Base-by-base conservation (phyloP, 1,140 invertebrate species). In the Drosophila aff. region DNA sequence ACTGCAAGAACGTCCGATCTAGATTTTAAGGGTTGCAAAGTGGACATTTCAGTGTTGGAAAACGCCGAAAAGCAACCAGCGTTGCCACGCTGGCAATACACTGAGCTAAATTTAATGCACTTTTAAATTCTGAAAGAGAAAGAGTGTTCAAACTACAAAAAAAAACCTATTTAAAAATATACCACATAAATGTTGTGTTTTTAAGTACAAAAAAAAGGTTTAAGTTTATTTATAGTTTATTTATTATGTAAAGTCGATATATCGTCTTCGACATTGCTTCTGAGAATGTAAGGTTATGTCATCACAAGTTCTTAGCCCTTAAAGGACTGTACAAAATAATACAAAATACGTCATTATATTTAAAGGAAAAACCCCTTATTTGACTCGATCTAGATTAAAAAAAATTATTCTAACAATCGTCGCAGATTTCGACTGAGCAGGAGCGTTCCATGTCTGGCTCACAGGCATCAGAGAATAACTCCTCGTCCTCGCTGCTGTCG, bases 391-490 rank as follows among this genome's bases (percentile, higher is more conserved):
- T 4, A 18, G 11, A 3, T 23, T 9, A 6, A 44, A 2, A 13
- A 15, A 47, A 23, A 23, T 53, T 16, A 16, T 26, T 21, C 31
- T 71, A 72, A 7, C 33, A 13, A 11, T 77, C 75, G 5, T 77
- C 55, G 21, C 0, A 47, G 15, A 40, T 57, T 15, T 23, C 0
- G 5, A 2, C 6, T 1, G 63, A 44, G 0, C 68, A n/a, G 1
- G 21, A 31, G n/a, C 23, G 43, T 44, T 67, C 44, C 18, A 60
- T n/a, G 15, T 13, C 64, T 3, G 23, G 3, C 0, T 67, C 57
- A n/a, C 2, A 11, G 7, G 13, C 16, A 9, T 50, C 21, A 40
- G 47, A 36, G 15, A 1, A 4, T 9, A 31, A 18, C 1, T 73
- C 41, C 3, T 60, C 49, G 2, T 63, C 41, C 9, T 58, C 43